Percentiles rank a stretch among this genome's conserved stretches.
These are phyloP conservation scores for Hipparchia sbordonii DNA, from an alignment of 2,888 invertebrate species.

Conservation along the genomic window DNA sequence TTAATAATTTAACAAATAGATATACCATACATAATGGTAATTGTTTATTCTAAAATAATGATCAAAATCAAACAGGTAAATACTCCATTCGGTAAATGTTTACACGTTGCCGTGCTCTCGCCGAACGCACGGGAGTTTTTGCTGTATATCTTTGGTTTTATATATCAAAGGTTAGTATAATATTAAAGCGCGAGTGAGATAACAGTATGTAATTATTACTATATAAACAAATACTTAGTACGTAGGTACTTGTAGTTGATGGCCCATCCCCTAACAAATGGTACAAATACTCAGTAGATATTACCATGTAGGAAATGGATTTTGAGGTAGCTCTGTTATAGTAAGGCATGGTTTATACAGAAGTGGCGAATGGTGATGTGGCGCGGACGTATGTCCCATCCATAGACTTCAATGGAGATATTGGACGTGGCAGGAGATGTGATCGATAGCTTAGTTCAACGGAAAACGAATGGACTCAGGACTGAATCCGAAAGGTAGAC, in stretches of 20 bases:
- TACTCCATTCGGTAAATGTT: too few species aligned
- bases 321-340: slow-evolving; percentile 16
- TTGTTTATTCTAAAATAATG: too few species aligned
- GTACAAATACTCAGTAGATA: slow-evolving; percentile 79
- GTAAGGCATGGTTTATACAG: neutral
- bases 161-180: slow-evolving; percentile 46
- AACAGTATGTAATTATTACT: slow-evolving; percentile 53
- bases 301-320: slow-evolving; percentile 58
- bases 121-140: too few species aligned
- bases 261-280: slow-evolving; percentile 64
- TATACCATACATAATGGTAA: too few species aligned
- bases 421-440: too few species aligned
- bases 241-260: slow-evolving; percentile 50
- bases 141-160: neutral
- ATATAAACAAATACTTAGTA: slow-evolving; percentile 1
- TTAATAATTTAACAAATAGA: too few species aligned
- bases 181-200: slow-evolving; percentile 67
- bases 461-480: too few species aligned
- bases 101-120: too few species aligned
- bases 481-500: too few species aligned
- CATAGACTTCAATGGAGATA: too few species aligned
- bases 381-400: neutral
- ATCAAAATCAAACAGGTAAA: too few species aligned
- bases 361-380: neutral
- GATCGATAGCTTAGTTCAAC: too few species aligned